These are phyloP conservation scores for Rousettus leschenaultii DNA, from an alignment of 2,113 vertebrate genomes.

Conservation along the genomic window DNA sequence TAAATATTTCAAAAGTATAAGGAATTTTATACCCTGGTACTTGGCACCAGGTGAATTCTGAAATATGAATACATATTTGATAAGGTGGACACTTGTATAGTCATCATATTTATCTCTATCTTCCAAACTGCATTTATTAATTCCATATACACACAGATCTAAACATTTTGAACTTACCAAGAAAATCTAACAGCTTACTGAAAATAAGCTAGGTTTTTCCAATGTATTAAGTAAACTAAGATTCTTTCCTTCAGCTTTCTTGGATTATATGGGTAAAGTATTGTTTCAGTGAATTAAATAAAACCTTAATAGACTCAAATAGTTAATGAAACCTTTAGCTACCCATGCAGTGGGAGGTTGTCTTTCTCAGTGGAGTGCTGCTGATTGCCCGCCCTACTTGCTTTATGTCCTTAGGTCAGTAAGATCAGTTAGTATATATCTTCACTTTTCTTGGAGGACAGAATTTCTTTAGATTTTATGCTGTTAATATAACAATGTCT, in stretches of 20 bases:
- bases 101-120: background rate
- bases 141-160: background rate
- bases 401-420: too few species aligned
- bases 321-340: background rate
- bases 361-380: background rate
- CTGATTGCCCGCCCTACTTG: background rate
- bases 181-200: background rate
- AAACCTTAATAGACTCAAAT: background rate
- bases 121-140: background rate
- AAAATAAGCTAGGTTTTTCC: slow-evolving; percentile 13
- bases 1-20: background rate
- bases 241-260: background rate
- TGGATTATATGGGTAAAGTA: background rate
- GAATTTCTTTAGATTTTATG: background rate
- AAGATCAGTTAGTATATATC: background rate
- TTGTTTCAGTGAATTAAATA: background rate
- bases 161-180: background rate
- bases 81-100: background rate
- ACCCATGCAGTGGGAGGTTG: too few species aligned
- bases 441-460: background rate
- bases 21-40: background rate
- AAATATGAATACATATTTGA: background rate
- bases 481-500: background rate
- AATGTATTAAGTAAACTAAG: background rate
- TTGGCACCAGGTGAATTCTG: background rate